These are phyloP conservation scores for Drosophila cognata DNA, from an alignment of 2,888 invertebrate species.

Conservation along the genomic window DNA sequence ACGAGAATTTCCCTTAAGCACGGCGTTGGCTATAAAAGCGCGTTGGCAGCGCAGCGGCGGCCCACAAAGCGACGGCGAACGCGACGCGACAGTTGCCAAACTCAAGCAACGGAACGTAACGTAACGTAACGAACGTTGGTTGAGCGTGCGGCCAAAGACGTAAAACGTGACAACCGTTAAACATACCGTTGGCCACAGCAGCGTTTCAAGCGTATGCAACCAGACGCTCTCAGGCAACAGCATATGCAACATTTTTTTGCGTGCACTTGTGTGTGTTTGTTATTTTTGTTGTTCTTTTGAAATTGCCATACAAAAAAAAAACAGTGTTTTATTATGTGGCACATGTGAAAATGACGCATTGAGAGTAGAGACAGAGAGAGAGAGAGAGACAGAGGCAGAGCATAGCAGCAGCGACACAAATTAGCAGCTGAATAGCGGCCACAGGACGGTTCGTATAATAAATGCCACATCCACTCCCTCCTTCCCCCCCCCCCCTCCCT, in stretches of 20 bases:
- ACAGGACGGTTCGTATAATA: constrained; percentile 31
- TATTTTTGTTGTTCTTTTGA: constrained; percentile 28
- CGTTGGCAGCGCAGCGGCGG: constrained; percentile 26
- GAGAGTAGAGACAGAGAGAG: constrained; percentile 2
- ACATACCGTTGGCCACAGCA: constrained; percentile 8
- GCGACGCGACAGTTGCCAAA: constrained; percentile 47
- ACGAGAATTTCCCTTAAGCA: constrained; percentile 40
- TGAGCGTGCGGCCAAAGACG: constrained; percentile 27
- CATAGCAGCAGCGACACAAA: background rate
- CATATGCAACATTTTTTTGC: constrained; percentile 13
- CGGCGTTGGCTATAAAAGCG: constrained; percentile 60
- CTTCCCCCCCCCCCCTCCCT: background rate
- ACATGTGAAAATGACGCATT: constrained; percentile 32
- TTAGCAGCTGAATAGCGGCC: background rate
- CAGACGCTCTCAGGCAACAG: constrained; percentile 13
- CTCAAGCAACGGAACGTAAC: constrained; percentile 5
- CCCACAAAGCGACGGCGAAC: constrained; percentile 56
- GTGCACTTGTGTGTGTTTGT: constrained; percentile 9
- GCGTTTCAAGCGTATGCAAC: constrained; percentile 22
- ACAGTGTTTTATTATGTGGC: constrained; percentile 40
- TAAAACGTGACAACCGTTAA: constrained; percentile 22
- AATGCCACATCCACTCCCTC: background rate
- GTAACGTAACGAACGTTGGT: constrained; percentile 3
- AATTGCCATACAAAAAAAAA: constrained; percentile 23
- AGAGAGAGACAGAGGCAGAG: background rate